Conservation (phyloP, 2,113 vertebrate genomes). For the Oxyruncus cristatus region DNA sequence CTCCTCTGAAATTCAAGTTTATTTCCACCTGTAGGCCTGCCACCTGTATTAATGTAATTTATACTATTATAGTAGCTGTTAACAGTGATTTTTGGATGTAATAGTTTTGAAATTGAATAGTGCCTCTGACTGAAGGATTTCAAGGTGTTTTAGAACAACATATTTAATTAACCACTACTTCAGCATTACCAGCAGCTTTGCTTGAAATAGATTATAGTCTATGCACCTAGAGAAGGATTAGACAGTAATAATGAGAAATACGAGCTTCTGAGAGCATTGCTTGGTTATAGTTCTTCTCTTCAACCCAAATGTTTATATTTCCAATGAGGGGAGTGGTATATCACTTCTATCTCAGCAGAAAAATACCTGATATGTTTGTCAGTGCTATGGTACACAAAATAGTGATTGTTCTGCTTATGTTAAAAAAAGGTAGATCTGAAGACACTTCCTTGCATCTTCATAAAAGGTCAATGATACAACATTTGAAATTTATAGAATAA, state of each 20-base stretch:
- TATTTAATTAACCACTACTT: not conserved
- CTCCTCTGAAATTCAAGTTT: not conserved
- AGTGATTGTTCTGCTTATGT: not conserved
- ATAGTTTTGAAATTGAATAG: not conserved
- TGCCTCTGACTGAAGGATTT: not conserved
- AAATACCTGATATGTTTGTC: not conserved
- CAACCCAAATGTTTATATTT: constrained; percentile 1
- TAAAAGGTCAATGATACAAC: constrained; percentile 1
- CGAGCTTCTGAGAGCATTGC: not conserved
- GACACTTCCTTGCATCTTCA: not conserved
- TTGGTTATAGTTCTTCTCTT: not conserved
- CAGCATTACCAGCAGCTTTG: not conserved
- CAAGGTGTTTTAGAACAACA: not conserved
- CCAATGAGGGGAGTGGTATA: not conserved
- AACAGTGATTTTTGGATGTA: not conserved
- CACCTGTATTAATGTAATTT: not conserved
- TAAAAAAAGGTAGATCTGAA: not conserved
- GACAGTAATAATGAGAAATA: not conserved
- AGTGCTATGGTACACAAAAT: not conserved
- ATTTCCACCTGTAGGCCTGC: not conserved
- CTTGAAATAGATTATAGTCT: not conserved
- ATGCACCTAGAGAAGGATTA: not conserved
- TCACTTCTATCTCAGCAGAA: not conserved
- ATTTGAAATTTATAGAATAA: not conserved
- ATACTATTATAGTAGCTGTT: not conserved